Base-by-base conservation (phyloP, 2,888 invertebrate species). In the Andrena flavipes region DNA sequence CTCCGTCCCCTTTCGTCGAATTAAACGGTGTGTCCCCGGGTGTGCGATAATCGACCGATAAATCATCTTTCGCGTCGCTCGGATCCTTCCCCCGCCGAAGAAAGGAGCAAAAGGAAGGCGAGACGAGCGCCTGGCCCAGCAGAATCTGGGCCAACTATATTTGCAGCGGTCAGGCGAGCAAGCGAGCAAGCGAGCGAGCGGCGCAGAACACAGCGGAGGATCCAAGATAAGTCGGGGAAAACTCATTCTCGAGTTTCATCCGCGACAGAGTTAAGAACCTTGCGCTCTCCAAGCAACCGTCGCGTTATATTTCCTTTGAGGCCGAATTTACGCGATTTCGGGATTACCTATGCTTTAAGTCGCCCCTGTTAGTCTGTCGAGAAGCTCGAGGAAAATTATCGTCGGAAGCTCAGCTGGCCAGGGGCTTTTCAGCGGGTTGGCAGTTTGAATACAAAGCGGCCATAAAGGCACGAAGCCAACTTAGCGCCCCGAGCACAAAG, bases 141-240 rank as follows among this genome's bases (percentile, higher is more conserved):
- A 62, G 84, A 79, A 87, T 88, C 82, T 88, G 86, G 88, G 88
- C 84, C 88, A 87, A 86, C 86, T 88, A 88, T 87, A 87, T 87
- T 87, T 88, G 80, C 82, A 84, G 67, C 80, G 76, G 62, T 42
- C 70, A 62, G 29, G 29, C 51, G 72, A 30, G 51, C 78, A 54
- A 70, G n/a, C n/a, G n/a, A n/a, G 29, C 51, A 69, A 30, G 26
- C 29, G 30, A 30, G 33, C 69, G 63, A 71, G 54, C 71, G 70
- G 30, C 23, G 20, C 10, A 33, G 65, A 59, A 54, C 35, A 67
- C 77, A 42, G 68, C 42, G 23, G 71, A 67, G 74, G 67, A 75
- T 56, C 35, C 69, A 64, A 79, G 87, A 87, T 82, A 75, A 77
- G 56, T 70, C 49, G 42, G 20, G 74, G 85, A 64, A 77, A 79